Conservation (phyloP, 2,888 invertebrate genomes). For the Priocnemis perturbator region DNA sequence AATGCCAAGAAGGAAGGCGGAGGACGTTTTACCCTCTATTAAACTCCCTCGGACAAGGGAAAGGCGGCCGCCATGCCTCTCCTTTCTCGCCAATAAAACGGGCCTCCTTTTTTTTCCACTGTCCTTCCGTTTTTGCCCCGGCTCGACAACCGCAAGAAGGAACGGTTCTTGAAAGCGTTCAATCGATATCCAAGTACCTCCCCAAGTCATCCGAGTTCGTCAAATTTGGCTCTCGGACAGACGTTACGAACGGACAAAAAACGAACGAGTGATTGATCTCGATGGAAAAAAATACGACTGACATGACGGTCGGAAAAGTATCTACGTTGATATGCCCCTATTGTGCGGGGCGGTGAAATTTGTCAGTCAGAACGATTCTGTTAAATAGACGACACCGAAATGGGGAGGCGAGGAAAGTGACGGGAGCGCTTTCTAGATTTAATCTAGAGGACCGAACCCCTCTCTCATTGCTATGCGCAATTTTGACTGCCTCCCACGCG, state of each 20-base stretch:
- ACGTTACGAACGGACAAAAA: background rate
- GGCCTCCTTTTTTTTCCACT: conserved; percentile 36
- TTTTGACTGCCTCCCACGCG: conserved; percentile 53
- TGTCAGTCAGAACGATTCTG: no score
- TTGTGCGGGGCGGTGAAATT: no score
- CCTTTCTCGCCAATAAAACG: conserved; percentile 65
- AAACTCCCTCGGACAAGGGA: conserved; percentile 77
- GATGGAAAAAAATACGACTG: no score
- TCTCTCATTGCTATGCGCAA: conserved; percentile 58
- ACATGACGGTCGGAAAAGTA: no score
- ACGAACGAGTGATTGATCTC: background rate
- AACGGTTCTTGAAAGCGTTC: conserved; percentile 28
- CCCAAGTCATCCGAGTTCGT: no score
- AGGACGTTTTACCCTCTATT: conserved; percentile 75
- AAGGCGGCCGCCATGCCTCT: conserved; percentile 75
- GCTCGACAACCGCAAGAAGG: conserved; percentile 23
- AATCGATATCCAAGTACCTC: conserved; percentile 39
- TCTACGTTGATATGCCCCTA: no score
- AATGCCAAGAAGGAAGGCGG: conserved; percentile 54
- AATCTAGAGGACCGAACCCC: conserved; percentile 34
- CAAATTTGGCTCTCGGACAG: background rate
- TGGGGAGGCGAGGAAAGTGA: conserved; percentile 19
- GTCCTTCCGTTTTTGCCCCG: conserved; percentile 12
- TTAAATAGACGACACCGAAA: no score
- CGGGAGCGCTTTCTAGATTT: conserved; percentile 37